Conservation (phyloP, 2,113 vertebrate species). For the Fulica atra region DNA sequence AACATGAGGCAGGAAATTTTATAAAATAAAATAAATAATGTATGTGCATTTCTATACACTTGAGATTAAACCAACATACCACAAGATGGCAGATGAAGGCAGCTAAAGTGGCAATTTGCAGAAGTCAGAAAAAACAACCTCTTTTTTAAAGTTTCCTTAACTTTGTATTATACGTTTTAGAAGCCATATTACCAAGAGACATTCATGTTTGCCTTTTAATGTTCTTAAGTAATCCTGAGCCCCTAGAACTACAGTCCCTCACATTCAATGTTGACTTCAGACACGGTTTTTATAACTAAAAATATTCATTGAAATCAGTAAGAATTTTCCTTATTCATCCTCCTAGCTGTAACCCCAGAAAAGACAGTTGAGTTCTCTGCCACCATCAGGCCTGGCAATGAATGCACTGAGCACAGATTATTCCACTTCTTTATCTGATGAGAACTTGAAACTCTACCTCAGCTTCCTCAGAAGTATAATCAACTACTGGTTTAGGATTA, state of each 20-base stretch:
- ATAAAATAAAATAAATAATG: not conserved
- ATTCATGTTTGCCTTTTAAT: not conserved
- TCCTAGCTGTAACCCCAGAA: not conserved
- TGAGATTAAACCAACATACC: conserved; percentile 54
- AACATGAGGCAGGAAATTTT: not conserved
- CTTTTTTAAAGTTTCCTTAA: not conserved
- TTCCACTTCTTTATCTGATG: not conserved
- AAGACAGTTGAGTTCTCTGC: not conserved
- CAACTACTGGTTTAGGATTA: not conserved
- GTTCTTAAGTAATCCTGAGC: not conserved
- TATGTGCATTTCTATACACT: not conserved
- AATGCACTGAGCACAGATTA: not conserved
- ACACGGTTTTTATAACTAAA: not conserved
- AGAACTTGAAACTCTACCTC: not conserved
- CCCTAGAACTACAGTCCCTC: accelerated
- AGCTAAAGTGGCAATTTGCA: not conserved
- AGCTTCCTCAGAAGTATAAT: not conserved
- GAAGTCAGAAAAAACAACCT: not conserved
- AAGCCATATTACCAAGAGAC: not conserved
- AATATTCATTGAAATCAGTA: not conserved
- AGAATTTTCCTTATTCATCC: not conserved
- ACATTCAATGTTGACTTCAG: not conserved
- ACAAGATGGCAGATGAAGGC: conserved; percentile 71
- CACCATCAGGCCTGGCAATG: not conserved
- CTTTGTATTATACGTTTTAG: not conserved